These are phyloP conservation scores for Neosalanx taihuensis DNA, from an alignment of 2,797 vertebrate genomes.

Conservation along the genomic window DNA sequence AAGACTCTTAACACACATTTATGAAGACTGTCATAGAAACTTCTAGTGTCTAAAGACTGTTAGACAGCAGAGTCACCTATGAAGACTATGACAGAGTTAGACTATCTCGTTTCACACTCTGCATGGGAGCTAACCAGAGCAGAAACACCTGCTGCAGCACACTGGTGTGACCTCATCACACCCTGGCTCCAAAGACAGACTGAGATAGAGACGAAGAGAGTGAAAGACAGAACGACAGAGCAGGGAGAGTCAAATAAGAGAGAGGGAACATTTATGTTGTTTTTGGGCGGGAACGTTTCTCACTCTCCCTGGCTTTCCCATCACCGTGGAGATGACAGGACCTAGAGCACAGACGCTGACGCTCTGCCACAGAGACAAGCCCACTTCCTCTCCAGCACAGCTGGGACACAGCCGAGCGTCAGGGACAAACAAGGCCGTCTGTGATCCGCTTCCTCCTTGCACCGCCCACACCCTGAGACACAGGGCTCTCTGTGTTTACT, in stretches of 20 bases:
- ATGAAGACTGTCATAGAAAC: no score
- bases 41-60: no score
- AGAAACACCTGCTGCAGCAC: background rate
- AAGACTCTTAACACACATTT: no score
- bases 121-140: no score
- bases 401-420: background rate
- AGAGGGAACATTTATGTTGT: background rate
- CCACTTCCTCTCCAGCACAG: slow-evolving; percentile 52
- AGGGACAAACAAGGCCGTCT: background rate
- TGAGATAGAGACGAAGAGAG: background rate
- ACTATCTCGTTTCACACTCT: no score
- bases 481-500: background rate
- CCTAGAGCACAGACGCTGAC: slow-evolving; percentile 2
- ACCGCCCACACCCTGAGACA: background rate
- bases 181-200: background rate
- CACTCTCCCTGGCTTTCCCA: slow-evolving; percentile 60
- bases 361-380: slow-evolving; percentile 28
- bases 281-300: slow-evolving; percentile 39
- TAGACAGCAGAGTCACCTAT: no score
- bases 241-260: background rate
- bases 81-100: no score
- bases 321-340: slow-evolving; percentile 55
- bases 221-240: background rate
- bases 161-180: background rate
- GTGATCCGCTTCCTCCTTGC: background rate